Evolutionary conservation across 2,888 invertebrate species (phyloP), one percentile per base, ranked within the genome.

Genomic region (Caenorhabditis japonica): DNA sequence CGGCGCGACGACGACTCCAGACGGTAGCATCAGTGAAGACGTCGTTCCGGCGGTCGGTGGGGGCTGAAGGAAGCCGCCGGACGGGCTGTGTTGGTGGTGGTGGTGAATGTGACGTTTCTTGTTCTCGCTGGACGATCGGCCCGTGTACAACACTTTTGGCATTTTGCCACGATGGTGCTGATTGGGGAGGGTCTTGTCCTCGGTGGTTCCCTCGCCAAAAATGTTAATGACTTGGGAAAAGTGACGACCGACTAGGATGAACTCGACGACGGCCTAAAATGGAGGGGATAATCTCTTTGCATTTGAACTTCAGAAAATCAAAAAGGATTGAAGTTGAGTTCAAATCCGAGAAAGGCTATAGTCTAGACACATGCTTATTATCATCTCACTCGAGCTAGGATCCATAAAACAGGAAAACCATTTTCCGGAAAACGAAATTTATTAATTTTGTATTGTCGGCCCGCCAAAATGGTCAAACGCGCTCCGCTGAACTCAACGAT

Each of bases 241-340:
- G 36, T 80, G 79, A n/a, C 81, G 72, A 12, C 76, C 79, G 23
- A 49, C 68, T 15, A 81, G 75, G 25, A 81, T 76, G 60, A 76
- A 75, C 58, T 84, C 84, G 17, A 83, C 79, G 38, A 83, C 76
- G 3, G 82, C 81, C 84, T 84, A 59, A 53, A 79, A 71, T n/a
- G n/a, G n/a, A n/a, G n/a, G n/a, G n/a, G n/a, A n/a, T n/a, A n/a
- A n/a, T n/a, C n/a, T n/a, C n/a, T n/a, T n/a, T n/a, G n/a, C n/a
- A n/a, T n/a, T n/a, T n/a, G n/a, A n/a, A n/a, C n/a, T n/a, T n/a
- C n/a, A n/a, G n/a, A n/a, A n/a, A n/a, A n/a, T n/a, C n/a, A n/a
- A n/a, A n/a, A n/a, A n/a, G n/a, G n/a, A n/a, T n/a, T n/a, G n/a
- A n/a, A n/a, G n/a, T n/a, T n/a, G n/a, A n/a, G n/a, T n/a, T n/a